Evolutionary conservation across 2,113 vertebrate genomes (phyloP), one percentile per base, ranked within the genome.

Genomic region (Camelus bactrianus): DNA sequence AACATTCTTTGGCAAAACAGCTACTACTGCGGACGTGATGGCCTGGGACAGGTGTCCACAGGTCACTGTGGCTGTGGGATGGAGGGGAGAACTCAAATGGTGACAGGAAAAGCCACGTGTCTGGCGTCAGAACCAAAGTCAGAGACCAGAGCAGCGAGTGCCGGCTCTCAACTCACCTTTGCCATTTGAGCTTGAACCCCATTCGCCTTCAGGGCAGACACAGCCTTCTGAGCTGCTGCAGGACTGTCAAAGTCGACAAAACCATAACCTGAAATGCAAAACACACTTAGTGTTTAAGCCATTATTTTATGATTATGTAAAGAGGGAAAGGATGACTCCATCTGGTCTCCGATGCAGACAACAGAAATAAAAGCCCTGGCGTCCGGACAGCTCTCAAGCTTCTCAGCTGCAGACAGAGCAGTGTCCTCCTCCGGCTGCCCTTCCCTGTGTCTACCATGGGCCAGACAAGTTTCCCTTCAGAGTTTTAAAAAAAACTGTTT

Each of bases 141-240:
- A 20, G 22, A 20, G 30, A 22, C 70, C 0, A 64, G 22, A 58
- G 86, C 32, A 86, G 12, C 0, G 1, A n/a, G 20, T 9, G 1
- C 32, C 0, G 93, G 83, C 60, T 96, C 56, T 91, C 81, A 77
- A 97, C 98, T 99, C 98, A 99, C 99, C 99, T 99, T 99, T 97
- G 99, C 99, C 99, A 99, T 99, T 98, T 99, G 99, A 96, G 99
- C 99, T 98, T 99, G 99, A 96, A 99, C 99, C 92, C 99, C 99
- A 84, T 88, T 99, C 79, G 99, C 99, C 98, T 99, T 99, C 97
- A 99, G 98, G 98, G 99, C 99, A 56, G 99, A 99, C 96, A 99
- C 99, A 0, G 99, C 99, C 98, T 99, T 99, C 99, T 99, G 99
- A 97, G 99, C 99, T 73, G 99, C 99, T 70, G 99, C 98, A 0